Percentiles rank a stretch among this genome's conserved stretches.
Evolutionary conservation across 2,888 invertebrate genomes (phyloP).

Genomic region (Drosophila mettleri): DNA sequence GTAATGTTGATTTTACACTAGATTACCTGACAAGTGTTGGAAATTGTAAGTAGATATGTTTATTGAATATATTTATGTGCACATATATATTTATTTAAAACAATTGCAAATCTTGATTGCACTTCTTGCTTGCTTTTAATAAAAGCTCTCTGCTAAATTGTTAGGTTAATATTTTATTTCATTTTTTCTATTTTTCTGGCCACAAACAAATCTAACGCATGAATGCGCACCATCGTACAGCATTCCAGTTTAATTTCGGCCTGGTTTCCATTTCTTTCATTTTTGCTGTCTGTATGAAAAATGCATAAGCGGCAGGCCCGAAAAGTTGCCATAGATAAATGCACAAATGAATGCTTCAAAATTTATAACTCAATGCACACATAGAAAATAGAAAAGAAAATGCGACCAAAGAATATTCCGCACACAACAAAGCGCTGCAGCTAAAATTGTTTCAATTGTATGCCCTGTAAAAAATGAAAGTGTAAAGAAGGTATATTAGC

Average conservation of each 20-base stretch:
- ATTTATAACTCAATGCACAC: slow-evolving; percentile 75
- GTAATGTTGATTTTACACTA: slow-evolving; percentile 40
- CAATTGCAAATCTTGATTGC: not conserved
- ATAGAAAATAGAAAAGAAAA: slow-evolving; percentile 56
- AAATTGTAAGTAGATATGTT: not conserved
- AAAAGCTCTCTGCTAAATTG: slow-evolving; percentile 26
- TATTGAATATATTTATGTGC: not conserved
- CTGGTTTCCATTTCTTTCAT: not conserved
- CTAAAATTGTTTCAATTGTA: slow-evolving; percentile 42
- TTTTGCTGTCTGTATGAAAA: slow-evolving; percentile 23
- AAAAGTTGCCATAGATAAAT: slow-evolving; percentile 52
- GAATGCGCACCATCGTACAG: slow-evolving; percentile 30
- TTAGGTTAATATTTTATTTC: slow-evolving; percentile 16
- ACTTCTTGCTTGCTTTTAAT: slow-evolving; percentile 14
- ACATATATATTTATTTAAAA: not conserved
- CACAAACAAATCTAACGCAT: slow-evolving; percentile 58
- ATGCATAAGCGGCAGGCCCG: slow-evolving; percentile 37
- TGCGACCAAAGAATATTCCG: slow-evolving; percentile 32
- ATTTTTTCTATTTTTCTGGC: not conserved
- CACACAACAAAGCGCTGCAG: slow-evolving; percentile 32
- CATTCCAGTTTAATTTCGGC: slow-evolving; percentile 11
- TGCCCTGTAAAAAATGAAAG: slow-evolving; percentile 8
- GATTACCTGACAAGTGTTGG: slow-evolving; percentile 38
- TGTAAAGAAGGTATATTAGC: not conserved
- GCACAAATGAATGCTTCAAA: slow-evolving; percentile 68